Percentiles rank a stretch among this genome's conserved stretches.
phyloP scores from a whole-genome alignment of 1,140 invertebrate species.

The Carcinoscorpius rotundicauda region DNA sequence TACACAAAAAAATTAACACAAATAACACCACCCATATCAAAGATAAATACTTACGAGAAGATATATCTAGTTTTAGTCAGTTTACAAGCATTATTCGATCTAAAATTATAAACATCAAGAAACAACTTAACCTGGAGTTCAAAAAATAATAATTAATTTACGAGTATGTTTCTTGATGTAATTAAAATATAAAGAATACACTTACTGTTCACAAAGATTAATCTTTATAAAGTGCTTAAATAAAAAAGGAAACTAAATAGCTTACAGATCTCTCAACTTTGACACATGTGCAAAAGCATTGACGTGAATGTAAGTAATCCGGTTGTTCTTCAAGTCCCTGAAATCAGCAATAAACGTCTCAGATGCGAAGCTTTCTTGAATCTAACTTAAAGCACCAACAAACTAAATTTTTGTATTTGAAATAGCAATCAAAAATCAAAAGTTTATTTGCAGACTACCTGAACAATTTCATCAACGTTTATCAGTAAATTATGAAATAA shows the following conservation, averaged over 20 bases:
- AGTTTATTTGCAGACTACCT: too few relatives aligned
- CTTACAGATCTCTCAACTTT: conserved; percentile 79
- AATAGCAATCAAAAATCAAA: too few relatives aligned
- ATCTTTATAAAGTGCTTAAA: conserved; percentile 4
- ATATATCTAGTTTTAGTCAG: too few relatives aligned
- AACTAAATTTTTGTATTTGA: too few relatives aligned
- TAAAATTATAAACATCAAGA: neutral
- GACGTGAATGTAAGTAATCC: conserved; percentile 67
- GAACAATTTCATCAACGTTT: too few relatives aligned
- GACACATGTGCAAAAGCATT: conserved; percentile 69
- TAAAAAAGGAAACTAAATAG: conserved; percentile 28
- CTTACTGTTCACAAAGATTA: neutral
- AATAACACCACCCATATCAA: too few relatives aligned
- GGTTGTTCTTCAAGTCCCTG: conserved; percentile 79
- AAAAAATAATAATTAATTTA: conserved; percentile 2
- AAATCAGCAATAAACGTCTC: conserved; percentile 27
- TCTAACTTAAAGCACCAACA: too few relatives aligned
- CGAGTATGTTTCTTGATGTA: conserved; percentile 6
- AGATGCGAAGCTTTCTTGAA: too few relatives aligned
- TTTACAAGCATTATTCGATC: too few relatives aligned
- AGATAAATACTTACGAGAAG: too few relatives aligned
- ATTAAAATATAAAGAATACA: conserved; percentile 1
- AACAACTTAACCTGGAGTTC: neutral
- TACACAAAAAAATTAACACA: too few relatives aligned
- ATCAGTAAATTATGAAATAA: too few relatives aligned